Base-by-base conservation (phyloP, 2,113 vertebrate species). In the Callipepla californica region DNA sequence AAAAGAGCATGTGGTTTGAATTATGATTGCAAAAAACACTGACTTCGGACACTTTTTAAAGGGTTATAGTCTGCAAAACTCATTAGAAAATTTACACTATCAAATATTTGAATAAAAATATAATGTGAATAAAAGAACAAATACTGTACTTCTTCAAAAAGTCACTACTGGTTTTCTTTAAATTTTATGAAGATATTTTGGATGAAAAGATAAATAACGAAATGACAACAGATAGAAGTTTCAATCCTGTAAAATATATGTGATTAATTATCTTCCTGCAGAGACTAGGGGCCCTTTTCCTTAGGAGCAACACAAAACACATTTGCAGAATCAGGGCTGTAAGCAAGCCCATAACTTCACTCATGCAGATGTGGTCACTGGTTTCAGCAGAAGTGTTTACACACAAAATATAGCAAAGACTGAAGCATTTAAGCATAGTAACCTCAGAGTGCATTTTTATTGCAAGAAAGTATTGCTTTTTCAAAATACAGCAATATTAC, bases 71-170 rank as follows among this genome's bases (percentile, higher is more conserved):
- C 67, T 92, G 53, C 53, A 91, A 90, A 92, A 62, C 45, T 89
- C n/a, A 44, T 92, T 66, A 79, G 53, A 92, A 94, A 79, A 81
- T 62, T 6, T 15, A 72, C 7, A 2, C 6, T 77, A 58, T 66
- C 89, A 87, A 81, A 66, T 85, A 87, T 63, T 85, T 74, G 67
- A 89, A 89, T 50, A 79, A 92, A 91, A 82, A 85, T 55, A 13
- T 25, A 81, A 42, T 18, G 11, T 12, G 6, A 76, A 66, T 73
- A 61, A 57, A 84, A 26, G 92, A 32, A 72, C 40, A 81, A 76
- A 75, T 36, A 68, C 2, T 16, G 9, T 7, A 6, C 34, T 72
- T 73, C 42, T 57, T 44, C 40, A 58, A 58, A 26, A 61, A 2
- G 30, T 28, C 58, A 45, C 48, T 36, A 22, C 13, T 66, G 3